Percentiles rank a stretch among this genome's conserved stretches.
Conservation (phyloP, 2,888 invertebrate genomes). For the Agriopis leucophaearia region DNA sequence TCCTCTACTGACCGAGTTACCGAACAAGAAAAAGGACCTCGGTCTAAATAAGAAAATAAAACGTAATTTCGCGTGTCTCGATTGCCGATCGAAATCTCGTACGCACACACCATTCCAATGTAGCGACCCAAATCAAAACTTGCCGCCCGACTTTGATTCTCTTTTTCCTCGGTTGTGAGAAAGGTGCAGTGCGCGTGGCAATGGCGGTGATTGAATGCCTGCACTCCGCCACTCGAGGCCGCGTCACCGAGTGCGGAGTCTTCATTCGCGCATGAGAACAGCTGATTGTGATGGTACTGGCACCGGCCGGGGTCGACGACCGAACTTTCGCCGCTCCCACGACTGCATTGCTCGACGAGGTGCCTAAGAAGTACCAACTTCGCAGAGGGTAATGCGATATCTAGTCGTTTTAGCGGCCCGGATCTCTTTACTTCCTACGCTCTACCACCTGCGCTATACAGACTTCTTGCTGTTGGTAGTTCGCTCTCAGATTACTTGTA, state of each 20-base stretch:
- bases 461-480: conserved; percentile 24
- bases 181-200: conserved; percentile 30
- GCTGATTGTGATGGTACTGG: conserved; percentile 76
- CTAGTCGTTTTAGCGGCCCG: conserved; percentile 45
- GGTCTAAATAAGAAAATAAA: conserved; percentile 37
- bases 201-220: conserved; percentile 50
- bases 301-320: conserved; percentile 77
- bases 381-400: conserved; percentile 40
- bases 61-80: conserved; percentile 44
- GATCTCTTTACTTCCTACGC: conserved; percentile 38
- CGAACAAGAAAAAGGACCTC: conserved; percentile 39
- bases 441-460: conserved; percentile 37
- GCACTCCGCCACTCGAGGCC: conserved; percentile 46
- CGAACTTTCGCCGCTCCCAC: conserved; percentile 85
- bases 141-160: conserved; percentile 28
- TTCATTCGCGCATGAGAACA: conserved; percentile 73
- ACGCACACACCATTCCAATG: conserved; percentile 28
- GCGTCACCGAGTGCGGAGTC: conserved; percentile 35
- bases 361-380: conserved; percentile 63
- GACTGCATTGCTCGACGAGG: conserved; percentile 74
- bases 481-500: conserved; percentile 18
- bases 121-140: conserved; percentile 36
- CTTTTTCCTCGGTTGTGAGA: conserved; percentile 35
- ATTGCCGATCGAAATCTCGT: conserved; percentile 41
- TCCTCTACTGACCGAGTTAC: conserved; percentile 33